Base-by-base conservation (phyloP, 2,888 invertebrate genomes). In the Tenthredo distinguenda region DNA sequence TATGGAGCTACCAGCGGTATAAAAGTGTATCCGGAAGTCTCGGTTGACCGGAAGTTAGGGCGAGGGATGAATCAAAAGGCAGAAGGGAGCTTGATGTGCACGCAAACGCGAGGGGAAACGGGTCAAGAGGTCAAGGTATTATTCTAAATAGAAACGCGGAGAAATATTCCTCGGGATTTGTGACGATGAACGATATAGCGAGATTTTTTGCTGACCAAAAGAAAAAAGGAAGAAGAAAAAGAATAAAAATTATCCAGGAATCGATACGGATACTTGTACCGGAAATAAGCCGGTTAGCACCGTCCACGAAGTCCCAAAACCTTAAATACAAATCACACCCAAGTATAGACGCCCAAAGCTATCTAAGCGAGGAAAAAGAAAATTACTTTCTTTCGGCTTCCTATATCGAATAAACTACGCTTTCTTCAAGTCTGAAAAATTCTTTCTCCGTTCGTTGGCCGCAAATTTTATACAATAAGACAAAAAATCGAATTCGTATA, bases 41-140 rank as follows among this genome's bases (percentile, higher is more conserved):
- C 83, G 18, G 65, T 83, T 83, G 65, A 71, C 83, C 83, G 83
- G 83, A 83, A 68, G 83, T 71, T 68, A 50, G 83, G 83, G 83
- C 68, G 68, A 83, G 83, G 68, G 83, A 83, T 21, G 47, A 83
- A 50, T 50, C 83, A 21, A 83, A 71, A 47, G 71, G 18, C 47
- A 62, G 21, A 6, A 81, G 81, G 81, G 81, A 81, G 62, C 21
- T 68, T 40, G 40, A 21, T 43, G 40, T 43, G 9, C 40, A 77
- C 18, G 50, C 18, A 31, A 18, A 55, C 18, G 34, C 18, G 9
- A 55, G 47, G 50, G 77, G 31, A 55, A 43, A 65, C 85, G 26
- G 85, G 85, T 85, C 58, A 85, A 65, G 76, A 65, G 85, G 85
- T 85, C 85, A 85, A 79, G 79, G 79, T 34, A n/a, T 62, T 50